These are phyloP conservation scores for Pachyseris speciosa DNA, from an alignment of 64 coral and sea anemone species.

Conservation along the genomic window DNA sequence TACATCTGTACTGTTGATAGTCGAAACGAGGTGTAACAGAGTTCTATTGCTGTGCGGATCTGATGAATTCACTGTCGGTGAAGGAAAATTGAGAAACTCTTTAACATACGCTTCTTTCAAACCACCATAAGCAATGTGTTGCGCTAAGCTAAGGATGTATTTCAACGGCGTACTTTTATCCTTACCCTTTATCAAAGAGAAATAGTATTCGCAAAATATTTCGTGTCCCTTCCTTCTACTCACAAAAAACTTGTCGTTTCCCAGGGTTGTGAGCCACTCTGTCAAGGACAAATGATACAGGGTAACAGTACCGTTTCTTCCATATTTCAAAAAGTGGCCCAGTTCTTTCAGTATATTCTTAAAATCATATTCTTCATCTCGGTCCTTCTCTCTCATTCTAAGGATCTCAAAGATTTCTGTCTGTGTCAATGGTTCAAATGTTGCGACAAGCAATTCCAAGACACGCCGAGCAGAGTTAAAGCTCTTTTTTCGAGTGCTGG, in stretches of 20 bases:
- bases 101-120: conserved; percentile 3
- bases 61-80: conserved; percentile 16
- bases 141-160: conserved; percentile 14
- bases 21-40: conserved; percentile 50
- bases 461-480: conserved; percentile 43
- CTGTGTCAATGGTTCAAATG: conserved; percentile 43
- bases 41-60: conserved; percentile 3
- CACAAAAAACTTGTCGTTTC: conserved; percentile 40
- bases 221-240: conserved; percentile 53
- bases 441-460: conserved; percentile 69
- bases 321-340: conserved; percentile 48
- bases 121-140: conserved; percentile 33
- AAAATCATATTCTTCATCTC: conserved; percentile 64
- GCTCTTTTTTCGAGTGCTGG: not conserved
- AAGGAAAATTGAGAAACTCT: conserved; percentile 37
- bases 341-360: conserved; percentile 27
- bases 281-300: conserved; percentile 65
- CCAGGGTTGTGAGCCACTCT: conserved; percentile 71
- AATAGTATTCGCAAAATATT: conserved; percentile 29
- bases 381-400: not conserved
- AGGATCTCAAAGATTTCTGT: conserved; percentile 40
- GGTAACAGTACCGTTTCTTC: not conserved
- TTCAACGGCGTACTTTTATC: not conserved
- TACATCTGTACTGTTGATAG: conserved; percentile 20
- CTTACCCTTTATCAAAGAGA: not conserved